These are phyloP conservation scores for Philonicus albiceps DNA, from an alignment of 2,888 invertebrate genomes.

Conservation along the genomic window DNA sequence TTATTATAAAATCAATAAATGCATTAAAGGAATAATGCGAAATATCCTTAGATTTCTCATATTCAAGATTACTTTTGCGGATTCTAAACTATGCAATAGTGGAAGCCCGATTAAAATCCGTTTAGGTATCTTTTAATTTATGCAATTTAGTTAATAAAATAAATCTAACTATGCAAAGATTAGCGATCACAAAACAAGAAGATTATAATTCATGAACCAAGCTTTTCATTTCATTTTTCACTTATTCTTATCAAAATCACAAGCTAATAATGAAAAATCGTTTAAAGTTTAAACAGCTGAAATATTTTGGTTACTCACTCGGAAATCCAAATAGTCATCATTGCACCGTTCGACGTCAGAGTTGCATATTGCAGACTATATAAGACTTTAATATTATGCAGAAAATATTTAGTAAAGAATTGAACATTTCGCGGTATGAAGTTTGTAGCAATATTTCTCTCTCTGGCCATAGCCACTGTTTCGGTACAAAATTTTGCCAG, in stretches of 20 bases:
- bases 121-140: not conserved
- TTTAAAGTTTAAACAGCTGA: not conserved
- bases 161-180: not conserved
- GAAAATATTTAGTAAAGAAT: not conserved
- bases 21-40: not conserved
- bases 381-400: not conserved
- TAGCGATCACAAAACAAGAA: not conserved
- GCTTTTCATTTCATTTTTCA: no score
- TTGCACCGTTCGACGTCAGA: not conserved
- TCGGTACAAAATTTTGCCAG: not conserved
- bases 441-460: not conserved
- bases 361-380: not conserved
- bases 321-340: not conserved
- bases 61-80: not conserved
- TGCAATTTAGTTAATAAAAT: not conserved
- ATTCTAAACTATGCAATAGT: not conserved
- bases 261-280: not conserved
- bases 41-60: not conserved
- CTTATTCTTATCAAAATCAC: not conserved
- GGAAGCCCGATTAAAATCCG: not conserved
- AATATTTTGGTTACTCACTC: not conserved
- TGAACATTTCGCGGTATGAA: not conserved
- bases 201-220: not conserved
- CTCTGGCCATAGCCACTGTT: not conserved
- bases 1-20: not conserved